Conservation (phyloP, 2,888 invertebrate species). For the Drosophila algonquin region DNA sequence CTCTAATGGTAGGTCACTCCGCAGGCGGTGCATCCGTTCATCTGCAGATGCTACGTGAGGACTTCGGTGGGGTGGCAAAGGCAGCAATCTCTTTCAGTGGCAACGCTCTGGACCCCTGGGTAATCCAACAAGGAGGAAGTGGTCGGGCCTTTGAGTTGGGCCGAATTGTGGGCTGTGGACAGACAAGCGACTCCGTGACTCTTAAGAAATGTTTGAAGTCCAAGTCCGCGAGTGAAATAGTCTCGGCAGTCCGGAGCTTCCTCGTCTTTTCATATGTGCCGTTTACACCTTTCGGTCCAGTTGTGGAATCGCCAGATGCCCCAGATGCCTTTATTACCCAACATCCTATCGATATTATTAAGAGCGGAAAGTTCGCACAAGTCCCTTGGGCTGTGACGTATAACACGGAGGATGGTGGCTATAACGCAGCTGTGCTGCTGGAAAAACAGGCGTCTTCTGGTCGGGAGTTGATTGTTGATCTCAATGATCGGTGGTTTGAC, state of each 20-base stretch:
- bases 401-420: slow-evolving; percentile 89
- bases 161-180: slow-evolving; percentile 87
- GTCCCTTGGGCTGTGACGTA: slow-evolving; percentile 89
- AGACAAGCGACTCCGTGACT: slow-evolving; percentile 84
- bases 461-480: slow-evolving; percentile 84
- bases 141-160: slow-evolving; percentile 88
- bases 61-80: slow-evolving; percentile 60
- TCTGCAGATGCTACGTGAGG: slow-evolving; percentile 88
- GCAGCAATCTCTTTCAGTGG: slow-evolving; percentile 87
- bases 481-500: slow-evolving; percentile 85
- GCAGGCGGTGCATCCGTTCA: slow-evolving; percentile 91
- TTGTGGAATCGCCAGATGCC: slow-evolving; percentile 85
- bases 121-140: slow-evolving; percentile 85
- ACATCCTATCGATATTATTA: slow-evolving; percentile 87
- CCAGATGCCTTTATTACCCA: slow-evolving; percentile 87
- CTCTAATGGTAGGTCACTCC: slow-evolving; percentile 89
- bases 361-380: slow-evolving; percentile 86
- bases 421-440: slow-evolving; percentile 86
- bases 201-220: slow-evolving; percentile 88
- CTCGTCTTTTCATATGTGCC: slow-evolving; percentile 87
- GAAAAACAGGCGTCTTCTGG: slow-evolving; percentile 39
- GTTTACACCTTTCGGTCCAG: slow-evolving; percentile 90
- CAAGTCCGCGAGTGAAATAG: slow-evolving; percentile 87
- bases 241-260: slow-evolving; percentile 84
- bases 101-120: slow-evolving; percentile 87